phyloP scores from a whole-genome alignment of 2,113 vertebrate genomes.

The Cyanoramphus novaezelandiae region DNA sequence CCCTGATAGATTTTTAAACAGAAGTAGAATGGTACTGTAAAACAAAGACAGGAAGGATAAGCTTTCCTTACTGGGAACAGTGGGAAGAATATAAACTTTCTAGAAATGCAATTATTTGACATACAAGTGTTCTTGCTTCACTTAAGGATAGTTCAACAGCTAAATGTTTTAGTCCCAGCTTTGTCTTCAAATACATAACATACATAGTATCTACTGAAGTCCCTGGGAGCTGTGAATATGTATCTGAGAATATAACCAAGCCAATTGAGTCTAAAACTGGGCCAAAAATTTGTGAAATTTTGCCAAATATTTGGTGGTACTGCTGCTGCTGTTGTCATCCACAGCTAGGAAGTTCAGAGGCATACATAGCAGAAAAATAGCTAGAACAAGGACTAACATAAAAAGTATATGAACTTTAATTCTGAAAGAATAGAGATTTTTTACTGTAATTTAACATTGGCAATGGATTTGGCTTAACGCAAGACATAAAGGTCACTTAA shows the following conservation, averaged over 20 bases:
- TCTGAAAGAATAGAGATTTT: conserved; percentile 1
- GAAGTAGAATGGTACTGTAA: not conserved
- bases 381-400: not conserved
- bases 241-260: not conserved
- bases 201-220: not conserved
- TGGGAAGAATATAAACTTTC: not conserved
- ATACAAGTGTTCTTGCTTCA: not conserved
- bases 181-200: not conserved
- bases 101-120: not conserved
- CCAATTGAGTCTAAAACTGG: not conserved
- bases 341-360: not conserved
- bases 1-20: not conserved
- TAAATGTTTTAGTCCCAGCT: not conserved
- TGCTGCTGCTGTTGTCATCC: not conserved
- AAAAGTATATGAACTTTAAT: not conserved
- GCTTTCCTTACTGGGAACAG: not conserved
- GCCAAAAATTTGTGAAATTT: not conserved
- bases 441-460: not conserved
- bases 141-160: not conserved
- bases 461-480: not conserved
- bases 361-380: not conserved
- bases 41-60: not conserved
- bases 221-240: not conserved
- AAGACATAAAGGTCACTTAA: not conserved
- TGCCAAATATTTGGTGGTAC: not conserved